Percentiles rank a stretch among this genome's conserved stretches.
Conservation (phyloP, 2,888 invertebrate species). For the Pilophorus perplexus region DNA sequence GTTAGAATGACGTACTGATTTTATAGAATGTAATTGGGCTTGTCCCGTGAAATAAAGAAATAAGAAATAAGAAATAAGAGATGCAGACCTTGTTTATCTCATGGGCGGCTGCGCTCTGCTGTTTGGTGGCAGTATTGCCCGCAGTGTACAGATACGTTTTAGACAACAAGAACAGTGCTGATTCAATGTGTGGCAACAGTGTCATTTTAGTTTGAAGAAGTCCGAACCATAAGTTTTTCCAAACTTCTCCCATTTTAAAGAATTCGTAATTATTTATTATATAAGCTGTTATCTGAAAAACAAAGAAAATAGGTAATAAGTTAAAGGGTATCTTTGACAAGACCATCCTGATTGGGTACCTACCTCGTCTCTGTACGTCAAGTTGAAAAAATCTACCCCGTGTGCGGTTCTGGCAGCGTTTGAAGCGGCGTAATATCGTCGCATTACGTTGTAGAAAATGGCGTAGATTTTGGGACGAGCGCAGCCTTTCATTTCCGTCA, state of each 20-base stretch:
- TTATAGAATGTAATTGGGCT: too few relatives aligned
- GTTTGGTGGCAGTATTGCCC: background rate
- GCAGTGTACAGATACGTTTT: conserved; percentile 27
- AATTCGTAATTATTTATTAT: conserved; percentile 42
- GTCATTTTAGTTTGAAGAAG: conserved; percentile 13
- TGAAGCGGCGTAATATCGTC: conserved; percentile 7
- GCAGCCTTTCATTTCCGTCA: conserved; percentile 42
- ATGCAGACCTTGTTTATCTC: conserved; percentile 21
- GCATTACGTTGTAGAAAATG: conserved; percentile 25
- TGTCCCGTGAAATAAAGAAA: too few relatives aligned
- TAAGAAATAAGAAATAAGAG: too few relatives aligned
- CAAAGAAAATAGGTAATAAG: too few relatives aligned
- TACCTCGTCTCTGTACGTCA: conserved; percentile 39
- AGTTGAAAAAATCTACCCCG: background rate
- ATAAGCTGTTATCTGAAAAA: conserved; percentile 43
- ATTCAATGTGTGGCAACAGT: conserved; percentile 21
- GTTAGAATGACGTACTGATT: too few relatives aligned
- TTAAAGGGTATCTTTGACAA: too few relatives aligned
- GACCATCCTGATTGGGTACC: background rate
- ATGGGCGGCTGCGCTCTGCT: conserved; percentile 2
- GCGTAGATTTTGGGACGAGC: conserved; percentile 41
- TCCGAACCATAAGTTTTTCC: conserved; percentile 21
- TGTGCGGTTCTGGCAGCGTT: conserved; percentile 13
- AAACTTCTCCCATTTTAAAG: conserved; percentile 43
- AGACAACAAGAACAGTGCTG: conserved; percentile 13